phyloP scores from a whole-genome alignment of 2,113 vertebrate genomes.

The Labrus mixtus region DNA sequence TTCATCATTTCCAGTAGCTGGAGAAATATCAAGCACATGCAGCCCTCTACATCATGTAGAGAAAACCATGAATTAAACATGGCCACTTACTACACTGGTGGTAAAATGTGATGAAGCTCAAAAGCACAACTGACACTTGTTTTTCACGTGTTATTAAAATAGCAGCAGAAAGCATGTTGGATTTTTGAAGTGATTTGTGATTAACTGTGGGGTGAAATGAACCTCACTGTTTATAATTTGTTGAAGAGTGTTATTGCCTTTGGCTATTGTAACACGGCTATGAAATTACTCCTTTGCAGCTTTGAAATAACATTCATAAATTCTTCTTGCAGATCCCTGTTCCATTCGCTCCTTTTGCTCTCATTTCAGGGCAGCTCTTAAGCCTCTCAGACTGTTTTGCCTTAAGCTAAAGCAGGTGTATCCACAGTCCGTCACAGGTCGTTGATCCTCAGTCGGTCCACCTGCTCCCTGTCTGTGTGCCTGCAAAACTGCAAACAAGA shows the following conservation, averaged over 20 bases:
- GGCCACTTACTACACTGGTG: constrained; percentile 24
- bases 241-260: constrained; percentile 35
- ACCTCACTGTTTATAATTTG: constrained; percentile 42
- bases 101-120: constrained; percentile 26
- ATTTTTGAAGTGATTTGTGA: constrained; percentile 43
- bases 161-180: not conserved
- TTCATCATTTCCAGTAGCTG: constrained; percentile 38
- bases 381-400: constrained; percentile 31
- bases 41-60: constrained; percentile 46
- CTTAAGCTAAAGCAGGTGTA: constrained; percentile 40
- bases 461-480: constrained; percentile 39
- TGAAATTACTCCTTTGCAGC: constrained; percentile 52
- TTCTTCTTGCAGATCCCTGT: constrained; percentile 28
- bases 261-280: constrained; percentile 29
- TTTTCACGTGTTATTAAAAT: constrained; percentile 42
- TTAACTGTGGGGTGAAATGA: constrained; percentile 42
- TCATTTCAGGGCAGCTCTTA: constrained; percentile 22
- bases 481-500: constrained; percentile 43
- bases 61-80: constrained; percentile 61
- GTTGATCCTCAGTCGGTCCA: constrained; percentile 26
- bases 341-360: not conserved
- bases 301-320: constrained; percentile 37
- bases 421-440: constrained; percentile 44
- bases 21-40: constrained; percentile 25
- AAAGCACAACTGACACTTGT: constrained; percentile 47